phyloP scores from a whole-genome alignment of 2,113 vertebrate genomes.

The Mormyrus iriodes region DNA sequence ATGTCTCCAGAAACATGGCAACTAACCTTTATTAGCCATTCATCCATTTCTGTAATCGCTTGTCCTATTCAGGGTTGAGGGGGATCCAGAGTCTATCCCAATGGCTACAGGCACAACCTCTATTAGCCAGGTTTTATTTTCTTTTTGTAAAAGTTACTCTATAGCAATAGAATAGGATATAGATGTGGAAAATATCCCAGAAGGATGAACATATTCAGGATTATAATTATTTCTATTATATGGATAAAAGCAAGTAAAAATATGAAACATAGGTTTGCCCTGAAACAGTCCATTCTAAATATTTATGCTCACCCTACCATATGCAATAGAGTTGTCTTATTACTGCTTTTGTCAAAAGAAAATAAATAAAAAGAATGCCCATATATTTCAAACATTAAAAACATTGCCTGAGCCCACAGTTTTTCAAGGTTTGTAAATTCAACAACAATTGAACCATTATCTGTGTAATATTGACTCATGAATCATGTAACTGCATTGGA shows the following conservation, averaged over 20 bases:
- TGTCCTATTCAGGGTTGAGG: too few species aligned
- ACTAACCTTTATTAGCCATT: neutral
- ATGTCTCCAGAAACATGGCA: neutral
- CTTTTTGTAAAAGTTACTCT: neutral
- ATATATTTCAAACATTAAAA: neutral
- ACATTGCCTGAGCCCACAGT: neutral
- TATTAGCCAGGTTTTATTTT: neutral
- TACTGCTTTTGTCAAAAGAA: neutral
- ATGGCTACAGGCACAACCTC: too few species aligned
- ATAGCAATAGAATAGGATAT: too few species aligned
- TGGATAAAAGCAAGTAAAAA: neutral
- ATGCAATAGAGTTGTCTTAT: neutral
- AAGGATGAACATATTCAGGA: neutral
- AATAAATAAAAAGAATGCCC: neutral
- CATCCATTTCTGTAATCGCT: too few species aligned
- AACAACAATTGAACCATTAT: neutral
- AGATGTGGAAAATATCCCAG: neutral
- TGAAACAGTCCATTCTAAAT: neutral
- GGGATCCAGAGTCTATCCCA: too few species aligned
- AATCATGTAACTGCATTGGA: neutral
- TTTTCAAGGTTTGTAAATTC: neutral
- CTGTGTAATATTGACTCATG: neutral
- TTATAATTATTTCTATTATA: neutral
- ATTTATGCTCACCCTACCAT: neutral
- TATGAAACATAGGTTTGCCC: neutral